Percentiles rank a stretch among this genome's conserved stretches.
These are phyloP conservation scores for Paedocypris micromegethes DNA, from an alignment of 2,797 vertebrate genomes.

Conservation along the genomic window DNA sequence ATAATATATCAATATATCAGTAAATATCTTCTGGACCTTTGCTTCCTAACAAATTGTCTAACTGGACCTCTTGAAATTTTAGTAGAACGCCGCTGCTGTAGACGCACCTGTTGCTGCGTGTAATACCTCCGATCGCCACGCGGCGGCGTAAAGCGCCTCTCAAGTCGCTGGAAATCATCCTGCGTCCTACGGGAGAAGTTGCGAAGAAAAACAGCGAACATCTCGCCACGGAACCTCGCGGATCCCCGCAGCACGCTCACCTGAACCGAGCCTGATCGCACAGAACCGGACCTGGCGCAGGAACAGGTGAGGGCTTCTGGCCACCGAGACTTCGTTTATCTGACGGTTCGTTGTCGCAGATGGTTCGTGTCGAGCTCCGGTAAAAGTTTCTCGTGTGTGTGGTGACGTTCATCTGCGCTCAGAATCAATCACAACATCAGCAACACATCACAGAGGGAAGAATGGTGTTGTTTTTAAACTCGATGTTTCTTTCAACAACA, in stretches of 20 bases:
- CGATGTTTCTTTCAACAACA: no score
- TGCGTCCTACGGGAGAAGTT: conserved; percentile 39
- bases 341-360: not conserved
- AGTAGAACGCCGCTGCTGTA: not conserved
- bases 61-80: no score
- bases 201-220: conserved; percentile 11
- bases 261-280: not conserved
- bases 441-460: no score
- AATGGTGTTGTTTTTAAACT: no score
- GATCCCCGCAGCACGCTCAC: not conserved
- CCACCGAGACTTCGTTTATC: conserved; percentile 12
- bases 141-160: conserved; percentile 4
- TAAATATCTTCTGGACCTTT: no score
- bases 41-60: no score
- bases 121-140: conserved; percentile 4
- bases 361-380: conserved; percentile 4
- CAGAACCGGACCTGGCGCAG: not conserved
- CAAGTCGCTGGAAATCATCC: not conserved
- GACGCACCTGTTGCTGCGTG: conserved; percentile 39
- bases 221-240: not conserved
- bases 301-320: conserved; percentile 13
- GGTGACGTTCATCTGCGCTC: not conserved
- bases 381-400: not conserved
- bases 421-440: not conserved
- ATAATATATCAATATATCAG: no score